Evolutionary conservation across 2,888 invertebrate genomes (phyloP), one percentile per base, ranked within the genome.

Genomic region (Dexiosoma caninum): DNA sequence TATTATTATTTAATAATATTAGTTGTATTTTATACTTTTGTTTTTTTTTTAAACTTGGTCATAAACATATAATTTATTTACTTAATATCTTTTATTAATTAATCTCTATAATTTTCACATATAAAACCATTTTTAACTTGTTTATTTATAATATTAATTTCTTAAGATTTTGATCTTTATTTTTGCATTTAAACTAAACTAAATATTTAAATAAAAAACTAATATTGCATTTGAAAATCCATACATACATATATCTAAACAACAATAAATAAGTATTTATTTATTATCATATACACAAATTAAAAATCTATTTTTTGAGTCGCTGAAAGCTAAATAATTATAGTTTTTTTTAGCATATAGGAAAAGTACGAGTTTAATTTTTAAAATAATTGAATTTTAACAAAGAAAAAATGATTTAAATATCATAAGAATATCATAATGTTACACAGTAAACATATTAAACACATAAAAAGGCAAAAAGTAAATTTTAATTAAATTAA

Each of bases 41-140:
- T 67, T 42, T 60, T 57, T 19, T 42, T 69, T 79, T 62, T 77
- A 81, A 81, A 72, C 81, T 81, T 81, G 81, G 81, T 81, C 81
- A 77, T 69, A 77, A 74, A 74, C 80, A 72, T 59, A 75, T 69
- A 70, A 60, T 60, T 74, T 37, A n/a, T 9, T 72, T 37, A 32
- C 16, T 55, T 53, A 40, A 46, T 30, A 51, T 44, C 9, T 44
- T 42, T 40, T 2, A 60, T 30, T 44, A 64, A 55, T 78, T 57
- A 49, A 60, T 57, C 23, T 35, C 67, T 60, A 27, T 74, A n/a
- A 32, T 40, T 32, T 72, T 44, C 40, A 78, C 46, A 78, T 74
- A 74, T 55, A 74, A 78, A 72, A 78, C 78, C 72, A 55, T 78
- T 72, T 78, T 51, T 9, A 51, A 51, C 12, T 51, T 37, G n/a